Evolutionary conservation across 35 echinoderm and acorn worm genomes (phyloP).

Genomic region (Anneissia japonica): DNA sequence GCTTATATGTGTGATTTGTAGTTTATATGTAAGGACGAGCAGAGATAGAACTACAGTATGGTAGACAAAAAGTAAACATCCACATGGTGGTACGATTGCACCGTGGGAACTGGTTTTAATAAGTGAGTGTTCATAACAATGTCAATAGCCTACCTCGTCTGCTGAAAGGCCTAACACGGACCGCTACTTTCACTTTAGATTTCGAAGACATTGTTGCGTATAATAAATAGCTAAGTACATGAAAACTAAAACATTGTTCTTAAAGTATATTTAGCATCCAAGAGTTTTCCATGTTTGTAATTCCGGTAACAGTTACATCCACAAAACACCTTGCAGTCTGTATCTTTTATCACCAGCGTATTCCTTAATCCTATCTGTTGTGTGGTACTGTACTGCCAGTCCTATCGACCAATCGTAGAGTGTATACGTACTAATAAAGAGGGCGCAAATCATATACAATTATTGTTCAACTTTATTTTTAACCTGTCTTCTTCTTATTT

Average conservation of each 20-base stretch:
- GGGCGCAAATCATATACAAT: too few species aligned
- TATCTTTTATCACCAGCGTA: too few species aligned
- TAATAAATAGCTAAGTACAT: background rate
- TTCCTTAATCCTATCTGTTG: too few species aligned
- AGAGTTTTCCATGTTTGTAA: background rate
- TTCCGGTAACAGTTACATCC: background rate
- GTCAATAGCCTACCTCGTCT: background rate
- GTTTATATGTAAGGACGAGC: too few species aligned
- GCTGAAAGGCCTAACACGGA: constrained; percentile 7
- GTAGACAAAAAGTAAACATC: background rate
- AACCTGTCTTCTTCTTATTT: too few species aligned
- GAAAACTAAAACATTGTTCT: background rate
- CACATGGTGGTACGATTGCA: background rate
- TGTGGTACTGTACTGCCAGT: too few species aligned
- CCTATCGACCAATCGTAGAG: too few species aligned
- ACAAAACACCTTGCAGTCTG: too few species aligned
- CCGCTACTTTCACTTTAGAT: background rate
- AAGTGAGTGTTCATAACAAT: background rate
- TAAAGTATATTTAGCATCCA: background rate
- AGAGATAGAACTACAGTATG: background rate
- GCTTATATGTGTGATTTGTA: too few species aligned
- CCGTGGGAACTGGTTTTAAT: background rate
- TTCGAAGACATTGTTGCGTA: constrained; percentile 4
- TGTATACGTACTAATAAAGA: too few species aligned
- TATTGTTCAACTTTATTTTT: too few species aligned